Evolutionary conservation across 2,888 invertebrate genomes (phyloP).

Genomic region (Mesoligia furuncula): DNA sequence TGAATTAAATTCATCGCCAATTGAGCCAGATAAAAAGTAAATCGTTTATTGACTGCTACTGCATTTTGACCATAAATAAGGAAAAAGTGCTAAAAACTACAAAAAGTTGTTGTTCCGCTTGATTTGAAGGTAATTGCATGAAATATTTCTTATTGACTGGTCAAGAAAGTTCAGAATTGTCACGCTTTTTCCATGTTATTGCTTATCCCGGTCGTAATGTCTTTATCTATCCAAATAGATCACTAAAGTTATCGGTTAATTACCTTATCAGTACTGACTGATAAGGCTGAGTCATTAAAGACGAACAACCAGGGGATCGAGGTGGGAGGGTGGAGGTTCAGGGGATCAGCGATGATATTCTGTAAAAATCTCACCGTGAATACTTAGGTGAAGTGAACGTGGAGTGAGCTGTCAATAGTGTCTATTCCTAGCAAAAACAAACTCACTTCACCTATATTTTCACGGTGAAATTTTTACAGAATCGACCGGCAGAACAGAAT

Average conservation of each 20-base stretch:
- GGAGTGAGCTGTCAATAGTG: no score
- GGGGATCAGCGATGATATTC: no score
- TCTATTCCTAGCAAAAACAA: no score
- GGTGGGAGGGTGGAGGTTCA: no score
- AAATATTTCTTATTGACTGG: constrained; percentile 46
- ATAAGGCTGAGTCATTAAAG: no score
- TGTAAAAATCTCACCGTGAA: no score
- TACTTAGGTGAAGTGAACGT: no score
- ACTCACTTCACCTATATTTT: no score
- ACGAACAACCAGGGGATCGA: no score
- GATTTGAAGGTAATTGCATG: constrained; percentile 38
- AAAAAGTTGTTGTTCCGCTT: constrained; percentile 33
- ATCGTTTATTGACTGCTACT: constrained; percentile 2
- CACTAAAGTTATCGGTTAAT: background rate
- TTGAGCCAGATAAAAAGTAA: background rate
- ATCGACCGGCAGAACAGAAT: no score
- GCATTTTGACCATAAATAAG: constrained; percentile 1
- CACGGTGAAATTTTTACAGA: no score
- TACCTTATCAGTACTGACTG: no score
- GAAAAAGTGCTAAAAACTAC: constrained; percentile 23
- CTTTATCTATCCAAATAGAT: constrained; percentile 8
- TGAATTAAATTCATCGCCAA: constrained; percentile 1
- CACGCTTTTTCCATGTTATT: constrained; percentile 40
- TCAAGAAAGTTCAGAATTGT: constrained; percentile 38
- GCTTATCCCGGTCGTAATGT: background rate